Base-by-base conservation (phyloP, 2,797 vertebrate genomes). In the Oreortyx pictus region DNA sequence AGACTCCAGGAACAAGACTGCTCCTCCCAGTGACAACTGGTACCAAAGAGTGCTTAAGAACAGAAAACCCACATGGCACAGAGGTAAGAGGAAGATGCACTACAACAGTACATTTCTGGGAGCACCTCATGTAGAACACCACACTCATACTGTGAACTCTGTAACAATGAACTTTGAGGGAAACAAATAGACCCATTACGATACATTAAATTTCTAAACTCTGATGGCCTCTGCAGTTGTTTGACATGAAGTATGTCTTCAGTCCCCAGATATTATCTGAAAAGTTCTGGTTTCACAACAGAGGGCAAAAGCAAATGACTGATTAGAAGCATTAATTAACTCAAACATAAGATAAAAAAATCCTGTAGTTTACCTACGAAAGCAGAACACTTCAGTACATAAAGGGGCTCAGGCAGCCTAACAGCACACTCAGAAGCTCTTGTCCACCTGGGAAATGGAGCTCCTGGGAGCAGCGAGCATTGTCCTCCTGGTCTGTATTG, bases 401-500 rank as follows among this genome's bases (percentile, higher is more conserved):
- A 91, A 91, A 61, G 0, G 0, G 20, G 64, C 12, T 82, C 35
- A 1, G 1, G 24, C 8, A 89, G 49, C 33, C 54, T 8, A 50
- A 25, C 49, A 27, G 25, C 49, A 15, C 14, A 23, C 0, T 7
- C 17, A 49, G 66, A 72, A 14, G 2, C 7, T n/a, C 14, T 23
- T 22, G 22, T 49, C 16, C 33, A 68, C 24, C 33, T 14, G 46
- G 66, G 12, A 75, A 70, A 96, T 88, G 74, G 75, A 56, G 33
- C 74, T 95, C 67, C 60, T 93, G 60, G 86, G 56, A 88, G 93
- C 65, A 77, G 70, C 35, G 19, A 41, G 54, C 15, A 7, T 90
- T 76, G 37, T 93, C 46, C 59, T 96, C 18, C 74, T 95, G 25
- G 7, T 94, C 70, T 96, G 94, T 39, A 11, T 90, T 66, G 43